A percentile compares a stretch with the other conserved stretches of the same genome.
phyloP scores from a whole-genome alignment of 2,888 invertebrate species.

The Nezara viridula region DNA sequence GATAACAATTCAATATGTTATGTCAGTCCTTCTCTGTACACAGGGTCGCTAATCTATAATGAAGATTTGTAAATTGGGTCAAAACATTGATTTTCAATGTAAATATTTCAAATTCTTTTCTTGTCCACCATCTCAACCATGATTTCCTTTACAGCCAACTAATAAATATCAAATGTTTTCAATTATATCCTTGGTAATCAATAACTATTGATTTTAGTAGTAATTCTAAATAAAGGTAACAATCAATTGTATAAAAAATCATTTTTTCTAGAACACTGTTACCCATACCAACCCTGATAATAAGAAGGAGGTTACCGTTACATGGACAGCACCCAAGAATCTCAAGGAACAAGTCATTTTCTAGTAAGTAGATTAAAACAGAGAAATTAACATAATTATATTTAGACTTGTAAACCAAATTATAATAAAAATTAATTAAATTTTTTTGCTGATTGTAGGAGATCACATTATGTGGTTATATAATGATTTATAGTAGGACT shows the following conservation, averaged over 20 bases:
- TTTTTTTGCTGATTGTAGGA: no score
- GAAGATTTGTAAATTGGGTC: no score
- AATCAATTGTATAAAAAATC: background rate
- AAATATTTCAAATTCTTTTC: no score
- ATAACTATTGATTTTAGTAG: background rate
- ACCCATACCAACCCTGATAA: slow-evolving; percentile 78
- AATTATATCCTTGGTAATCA: background rate
- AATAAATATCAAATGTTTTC: background rate
- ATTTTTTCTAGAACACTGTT: slow-evolving; percentile 74
- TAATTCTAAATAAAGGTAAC: background rate
- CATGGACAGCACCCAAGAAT: slow-evolving; percentile 77
- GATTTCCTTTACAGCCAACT: no score
- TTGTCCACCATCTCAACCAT: no score
- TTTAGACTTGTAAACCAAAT: background rate
- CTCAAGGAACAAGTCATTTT: slow-evolving; percentile 76
- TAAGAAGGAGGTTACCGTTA: slow-evolving; percentile 73
- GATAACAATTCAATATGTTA: no score
- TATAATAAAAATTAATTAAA: background rate
- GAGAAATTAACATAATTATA: background rate
- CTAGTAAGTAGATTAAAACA: slow-evolving; percentile 71
- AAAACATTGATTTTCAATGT: no score
- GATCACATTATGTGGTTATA: no score
- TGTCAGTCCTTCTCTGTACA: no score
- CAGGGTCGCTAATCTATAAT: no score
- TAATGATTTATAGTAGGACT: no score